Evolutionary conservation across 2,888 invertebrate species (phyloP).

Genomic region (Dendrolimus pini): DNA sequence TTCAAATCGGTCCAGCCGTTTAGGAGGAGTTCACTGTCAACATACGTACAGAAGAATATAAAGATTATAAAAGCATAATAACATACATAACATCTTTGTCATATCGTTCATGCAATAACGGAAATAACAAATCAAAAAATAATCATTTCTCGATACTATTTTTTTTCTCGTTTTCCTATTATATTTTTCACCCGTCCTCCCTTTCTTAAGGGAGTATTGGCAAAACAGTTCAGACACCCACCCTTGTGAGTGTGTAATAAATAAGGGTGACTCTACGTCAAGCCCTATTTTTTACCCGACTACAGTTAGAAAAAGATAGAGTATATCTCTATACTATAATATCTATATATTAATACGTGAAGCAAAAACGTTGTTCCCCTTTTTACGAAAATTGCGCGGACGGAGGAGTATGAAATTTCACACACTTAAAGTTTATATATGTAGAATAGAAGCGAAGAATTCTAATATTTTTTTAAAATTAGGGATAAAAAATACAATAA

Average conservation of each 20-base stretch:
- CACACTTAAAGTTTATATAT: too few species aligned
- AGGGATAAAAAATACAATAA: too few species aligned
- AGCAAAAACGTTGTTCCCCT: too few species aligned
- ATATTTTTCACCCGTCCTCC: conserved; percentile 12
- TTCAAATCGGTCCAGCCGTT: too few species aligned
- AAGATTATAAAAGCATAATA: too few species aligned
- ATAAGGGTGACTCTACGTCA: conserved; percentile 26
- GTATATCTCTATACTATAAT: conserved; percentile 1
- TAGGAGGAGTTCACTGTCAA: too few species aligned
- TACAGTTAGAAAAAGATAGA: conserved; percentile 18
- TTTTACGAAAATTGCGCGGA: too few species aligned
- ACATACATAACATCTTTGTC: background rate
- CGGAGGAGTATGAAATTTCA: too few species aligned
- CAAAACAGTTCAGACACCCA: conserved; percentile 10
- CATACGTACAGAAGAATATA: too few species aligned
- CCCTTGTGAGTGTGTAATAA: conserved; percentile 23
- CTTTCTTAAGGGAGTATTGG: conserved; percentile 6
- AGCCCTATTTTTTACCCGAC: background rate
- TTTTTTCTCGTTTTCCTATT: conserved; percentile 13
- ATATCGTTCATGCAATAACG: background rate
- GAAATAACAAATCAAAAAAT: background rate
- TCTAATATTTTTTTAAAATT: too few species aligned
- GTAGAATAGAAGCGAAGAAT: too few species aligned
- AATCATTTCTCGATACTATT: conserved; percentile 7
- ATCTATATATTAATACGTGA: too few species aligned